Evolutionary conservation across 2,113 vertebrate species (phyloP).

Genomic region (Ceratotherium simum): DNA sequence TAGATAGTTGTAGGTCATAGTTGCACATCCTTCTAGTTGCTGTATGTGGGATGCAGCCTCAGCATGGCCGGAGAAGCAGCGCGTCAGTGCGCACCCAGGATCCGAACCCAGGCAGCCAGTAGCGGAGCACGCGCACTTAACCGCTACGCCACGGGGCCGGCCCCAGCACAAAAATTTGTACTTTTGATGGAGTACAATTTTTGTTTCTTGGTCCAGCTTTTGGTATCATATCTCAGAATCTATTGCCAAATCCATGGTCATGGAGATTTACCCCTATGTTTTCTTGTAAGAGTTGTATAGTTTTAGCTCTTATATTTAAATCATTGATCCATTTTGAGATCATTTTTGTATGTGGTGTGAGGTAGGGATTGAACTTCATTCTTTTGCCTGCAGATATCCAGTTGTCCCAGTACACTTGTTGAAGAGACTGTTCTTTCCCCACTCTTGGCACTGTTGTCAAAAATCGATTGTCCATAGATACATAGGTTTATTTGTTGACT

Average conservation of each 20-base stretch:
- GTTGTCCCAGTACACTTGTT: neutral
- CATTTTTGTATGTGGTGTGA: neutral
- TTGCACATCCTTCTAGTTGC: too few relatives aligned
- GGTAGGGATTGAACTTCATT: neutral
- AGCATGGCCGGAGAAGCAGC: too few relatives aligned
- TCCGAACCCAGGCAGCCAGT: too few relatives aligned
- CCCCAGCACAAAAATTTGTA: neutral
- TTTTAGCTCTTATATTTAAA: neutral
- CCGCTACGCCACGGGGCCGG: too few relatives aligned
- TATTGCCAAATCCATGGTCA: neutral
- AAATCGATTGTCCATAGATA: neutral
- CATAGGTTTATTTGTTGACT: neutral
- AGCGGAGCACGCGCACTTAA: too few relatives aligned
- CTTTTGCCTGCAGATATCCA: neutral
- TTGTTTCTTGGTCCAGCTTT: neutral
- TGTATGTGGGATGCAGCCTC: too few relatives aligned
- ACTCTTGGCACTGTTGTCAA: neutral
- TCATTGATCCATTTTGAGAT: neutral
- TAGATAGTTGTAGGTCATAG: too few relatives aligned
- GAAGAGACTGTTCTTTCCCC: neutral
- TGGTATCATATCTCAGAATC: neutral
- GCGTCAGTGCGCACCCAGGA: too few relatives aligned
- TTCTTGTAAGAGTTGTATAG: neutral
- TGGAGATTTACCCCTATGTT: neutral
- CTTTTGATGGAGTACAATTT: neutral